Evolutionary conservation across 2,797 vertebrate species (phyloP).

Genomic region (Pipistrellus nathusii): DNA sequence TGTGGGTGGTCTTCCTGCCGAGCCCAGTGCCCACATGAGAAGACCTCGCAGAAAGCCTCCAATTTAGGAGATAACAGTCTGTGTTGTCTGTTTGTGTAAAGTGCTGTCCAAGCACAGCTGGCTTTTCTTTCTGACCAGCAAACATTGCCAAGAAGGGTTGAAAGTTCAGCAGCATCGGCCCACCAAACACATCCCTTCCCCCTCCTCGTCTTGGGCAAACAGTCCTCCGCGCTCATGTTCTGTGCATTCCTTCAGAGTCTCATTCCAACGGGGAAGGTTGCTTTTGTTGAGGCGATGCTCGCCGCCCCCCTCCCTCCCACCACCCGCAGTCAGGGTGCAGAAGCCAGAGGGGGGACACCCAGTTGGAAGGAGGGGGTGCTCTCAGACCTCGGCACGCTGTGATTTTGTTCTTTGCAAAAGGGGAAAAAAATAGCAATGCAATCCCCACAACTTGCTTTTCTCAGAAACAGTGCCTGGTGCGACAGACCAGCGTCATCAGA

Average conservation of each 20-base stretch:
- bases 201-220: slow-evolving; percentile 20
- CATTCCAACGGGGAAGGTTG: not conserved
- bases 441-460: not conserved
- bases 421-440: not conserved
- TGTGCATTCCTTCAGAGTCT: slow-evolving; percentile 16
- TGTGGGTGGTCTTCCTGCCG: slow-evolving; percentile 93
- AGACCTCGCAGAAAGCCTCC: slow-evolving; percentile 83
- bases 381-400: not conserved
- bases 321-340: not conserved
- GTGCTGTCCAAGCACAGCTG: slow-evolving; percentile 81
- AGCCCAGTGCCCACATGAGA: slow-evolving; percentile 87
- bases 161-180: slow-evolving; percentile 80
- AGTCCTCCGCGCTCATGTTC: not conserved
- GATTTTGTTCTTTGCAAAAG: slow-evolving; percentile 39
- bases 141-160: slow-evolving; percentile 79
- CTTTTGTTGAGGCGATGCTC: not conserved
- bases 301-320: not conserved
- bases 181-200: slow-evolving; percentile 52
- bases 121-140: slow-evolving; percentile 77
- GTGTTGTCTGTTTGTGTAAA: slow-evolving; percentile 81
- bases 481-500: not conserved
- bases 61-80: slow-evolving; percentile 84
- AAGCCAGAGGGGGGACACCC: not conserved
- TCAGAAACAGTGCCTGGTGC: not conserved
- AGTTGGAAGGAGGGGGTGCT: not conserved